Conservation (phyloP, 2,888 invertebrate species). For the Chelonus formosanus region DNA sequence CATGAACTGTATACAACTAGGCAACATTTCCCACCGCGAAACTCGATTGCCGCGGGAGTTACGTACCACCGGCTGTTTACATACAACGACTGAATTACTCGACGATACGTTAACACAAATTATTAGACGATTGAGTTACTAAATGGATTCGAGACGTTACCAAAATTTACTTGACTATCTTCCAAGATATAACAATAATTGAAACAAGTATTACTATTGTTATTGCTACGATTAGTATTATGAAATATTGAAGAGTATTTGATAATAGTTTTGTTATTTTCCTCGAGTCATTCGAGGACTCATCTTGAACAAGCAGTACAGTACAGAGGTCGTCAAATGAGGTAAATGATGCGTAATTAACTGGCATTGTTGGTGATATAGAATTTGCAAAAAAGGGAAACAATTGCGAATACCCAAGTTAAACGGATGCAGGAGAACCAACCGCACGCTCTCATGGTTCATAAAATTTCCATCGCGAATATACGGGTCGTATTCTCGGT, state of each 20-base stretch:
- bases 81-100: slow-evolving; percentile 38
- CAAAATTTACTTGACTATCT: neutral
- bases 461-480: slow-evolving; percentile 30
- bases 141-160: slow-evolving; percentile 1
- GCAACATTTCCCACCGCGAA: slow-evolving; percentile 33
- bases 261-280: too few species aligned
- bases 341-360: neutral
- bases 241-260: too few species aligned
- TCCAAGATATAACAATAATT: neutral
- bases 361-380: neutral
- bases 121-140: slow-evolving; percentile 35
- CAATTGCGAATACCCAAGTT: slow-evolving; percentile 9
- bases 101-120: slow-evolving; percentile 35
- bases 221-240: too few species aligned
- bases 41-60: slow-evolving; percentile 36
- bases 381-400: neutral
- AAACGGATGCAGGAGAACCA: slow-evolving; percentile 14
- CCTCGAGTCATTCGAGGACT: neutral
- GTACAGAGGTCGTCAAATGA: slow-evolving; percentile 1
- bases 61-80: slow-evolving; percentile 35
- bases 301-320: neutral
- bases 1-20: slow-evolving; percentile 16
- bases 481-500: slow-evolving; percentile 28
- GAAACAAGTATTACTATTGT: neutral
- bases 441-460: slow-evolving; percentile 29